Evolutionary conservation across 2,888 invertebrate genomes (phyloP).

Genomic region (Eupeodes luniger): DNA sequence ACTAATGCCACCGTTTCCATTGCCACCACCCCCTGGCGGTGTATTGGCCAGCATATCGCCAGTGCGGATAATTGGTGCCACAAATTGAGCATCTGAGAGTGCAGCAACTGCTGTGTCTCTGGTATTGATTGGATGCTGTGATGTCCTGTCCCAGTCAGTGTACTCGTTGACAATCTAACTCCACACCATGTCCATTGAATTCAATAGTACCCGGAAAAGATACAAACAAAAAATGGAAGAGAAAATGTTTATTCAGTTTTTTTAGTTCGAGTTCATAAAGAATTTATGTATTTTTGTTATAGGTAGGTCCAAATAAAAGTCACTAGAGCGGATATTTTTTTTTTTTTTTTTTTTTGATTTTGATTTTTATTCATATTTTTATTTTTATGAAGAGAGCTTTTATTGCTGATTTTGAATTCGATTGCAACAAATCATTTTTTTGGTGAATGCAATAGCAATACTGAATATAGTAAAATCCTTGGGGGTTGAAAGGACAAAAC

Average conservation of each 20-base stretch:
- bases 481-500: neutral
- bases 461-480: neutral
- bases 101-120: conserved; percentile 95
- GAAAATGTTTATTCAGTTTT: conserved; percentile 49
- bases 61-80: conserved; percentile 94
- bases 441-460: conserved; percentile 13
- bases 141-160: conserved; percentile 98
- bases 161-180: conserved; percentile 92
- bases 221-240: conserved; percentile 25
- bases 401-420: conserved; percentile 45
- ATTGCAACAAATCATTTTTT: conserved; percentile 35
- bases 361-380: neutral
- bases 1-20: conserved; percentile 80
- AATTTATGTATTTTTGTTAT: conserved; percentile 23
- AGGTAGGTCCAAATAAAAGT: conserved; percentile 17
- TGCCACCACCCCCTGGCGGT: conserved; percentile 84
- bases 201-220: conserved; percentile 40
- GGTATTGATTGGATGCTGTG: conserved; percentile 94
- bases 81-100: conserved; percentile 96
- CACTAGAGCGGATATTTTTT: conserved; percentile 14
- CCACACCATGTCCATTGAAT: conserved; percentile 49
- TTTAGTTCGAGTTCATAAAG: conserved; percentile 52
- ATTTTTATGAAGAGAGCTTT: conserved; percentile 11
- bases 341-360: neutral
- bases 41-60: conserved; percentile 91